Base-by-base conservation (phyloP, 2,888 invertebrate species). In the Phragmatobia fuliginosa region DNA sequence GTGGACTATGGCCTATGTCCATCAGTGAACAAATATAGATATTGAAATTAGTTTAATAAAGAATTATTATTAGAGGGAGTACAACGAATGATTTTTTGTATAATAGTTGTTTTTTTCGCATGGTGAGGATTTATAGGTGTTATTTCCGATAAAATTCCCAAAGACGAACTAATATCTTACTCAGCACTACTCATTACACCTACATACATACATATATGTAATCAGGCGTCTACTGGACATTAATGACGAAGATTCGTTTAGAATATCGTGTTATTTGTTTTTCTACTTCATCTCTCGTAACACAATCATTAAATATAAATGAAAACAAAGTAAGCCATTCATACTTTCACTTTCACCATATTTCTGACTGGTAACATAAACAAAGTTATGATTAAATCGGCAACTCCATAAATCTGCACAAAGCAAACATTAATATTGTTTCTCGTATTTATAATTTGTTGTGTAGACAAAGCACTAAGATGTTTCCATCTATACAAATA, bases 371-470 rank as follows among this genome's bases (percentile, higher is more conserved):
- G 65, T 11, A 66, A 21, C 52, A 11, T 61, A 49, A 60, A 74
- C 21, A 68, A 75, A 14, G 62, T 11, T 58, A 45, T 45, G 62
- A 62, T 62, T 63, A 56, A 62, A 49, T 32, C 36, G 2, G n/a
- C 16, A 65, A 52, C 10, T 31, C 60, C 18, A 45, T 31, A 41
- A 41, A 41, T 56, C 33, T 2, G 49, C 25, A 18, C 67, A 71
- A 61, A 68, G 75, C 75, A 74, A 78, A 67, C 32, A 32, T 32
- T 38, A 63, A 60, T 16, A n/a, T 66, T 31, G 31, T 36, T 61
- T 58, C 32, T 32, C 45, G 70, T 28, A 60, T 71, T 74, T 68
- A 69, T 72, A 59, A 61, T 61, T 64, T 62, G 31, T 32, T 62
- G n/a, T 49, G 14, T 7, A 63, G n/a, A 63, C 66, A 65, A 38